Percentiles rank a stretch among this genome's conserved stretches.
Conservation (phyloP, 2,888 invertebrate species). For the Lepeophtheirus nordmannii region DNA sequence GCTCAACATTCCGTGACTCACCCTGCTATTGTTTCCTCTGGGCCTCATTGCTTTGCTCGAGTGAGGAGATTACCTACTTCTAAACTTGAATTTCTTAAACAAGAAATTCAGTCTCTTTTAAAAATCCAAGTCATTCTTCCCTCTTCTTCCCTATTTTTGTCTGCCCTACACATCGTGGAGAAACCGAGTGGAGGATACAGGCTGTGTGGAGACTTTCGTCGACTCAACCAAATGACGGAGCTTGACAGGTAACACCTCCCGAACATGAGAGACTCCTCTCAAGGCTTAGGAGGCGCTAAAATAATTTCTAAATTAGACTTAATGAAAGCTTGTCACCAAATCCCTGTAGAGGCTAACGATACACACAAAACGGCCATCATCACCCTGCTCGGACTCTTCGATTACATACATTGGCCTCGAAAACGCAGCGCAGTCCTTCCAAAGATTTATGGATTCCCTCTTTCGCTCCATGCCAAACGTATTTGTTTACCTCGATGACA, state of each 20-base stretch:
- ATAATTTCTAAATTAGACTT: conserved; percentile 29
- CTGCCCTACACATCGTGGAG: too few species aligned
- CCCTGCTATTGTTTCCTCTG: too few species aligned
- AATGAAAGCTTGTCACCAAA: conserved; percentile 33
- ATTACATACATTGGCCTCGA: conserved; percentile 33
- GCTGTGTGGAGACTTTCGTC: conserved; percentile 34
- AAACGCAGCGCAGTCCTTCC: conserved; percentile 35
- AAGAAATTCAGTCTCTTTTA: too few species aligned
- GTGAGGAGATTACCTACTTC: too few species aligned
- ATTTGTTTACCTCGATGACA: conserved; percentile 33
- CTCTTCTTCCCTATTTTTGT: too few species aligned
- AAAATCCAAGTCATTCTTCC: too few species aligned
- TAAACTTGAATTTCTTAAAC: too few species aligned
- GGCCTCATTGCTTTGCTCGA: too few species aligned
- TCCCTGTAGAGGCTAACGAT: conserved; percentile 32
- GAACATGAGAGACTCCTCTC: conserved; percentile 32
- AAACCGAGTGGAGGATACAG: conserved; percentile 11
- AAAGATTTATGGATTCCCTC: conserved; percentile 31
- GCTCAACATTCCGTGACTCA: too few species aligned
- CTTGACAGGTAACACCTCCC: conserved; percentile 34
- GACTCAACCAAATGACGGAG: too few species aligned
- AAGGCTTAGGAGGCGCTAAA: conserved; percentile 22
- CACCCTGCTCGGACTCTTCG: conserved; percentile 33
- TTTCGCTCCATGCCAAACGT: conserved; percentile 30
- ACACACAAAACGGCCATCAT: conserved; percentile 34